Conservation (phyloP, 2,113 vertebrate species). For the Tupaia chinensis region DNA sequence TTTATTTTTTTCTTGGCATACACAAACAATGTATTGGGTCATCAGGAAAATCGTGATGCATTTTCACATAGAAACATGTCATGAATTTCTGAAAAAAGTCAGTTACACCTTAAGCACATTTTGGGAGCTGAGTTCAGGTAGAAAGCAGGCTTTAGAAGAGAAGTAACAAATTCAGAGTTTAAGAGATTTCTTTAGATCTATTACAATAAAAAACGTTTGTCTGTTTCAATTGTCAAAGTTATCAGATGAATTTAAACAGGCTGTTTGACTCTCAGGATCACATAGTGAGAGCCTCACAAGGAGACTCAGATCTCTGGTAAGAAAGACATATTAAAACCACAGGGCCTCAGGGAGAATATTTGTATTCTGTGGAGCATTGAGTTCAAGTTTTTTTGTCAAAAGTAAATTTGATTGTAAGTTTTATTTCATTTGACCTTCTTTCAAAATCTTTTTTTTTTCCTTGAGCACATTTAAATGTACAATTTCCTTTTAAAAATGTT, state of each 20-base stretch:
- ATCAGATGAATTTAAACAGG: neutral
- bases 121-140: neutral
- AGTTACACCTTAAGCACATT: neutral
- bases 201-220: neutral
- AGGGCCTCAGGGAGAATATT: neutral
- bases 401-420: neutral
- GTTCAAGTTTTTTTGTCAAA: neutral
- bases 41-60: no score
- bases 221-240: neutral
- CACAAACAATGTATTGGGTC: neutral
- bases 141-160: neutral
- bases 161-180: neutral
- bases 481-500: neutral
- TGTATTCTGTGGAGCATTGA: neutral
- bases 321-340: neutral
- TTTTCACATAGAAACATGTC: no score
- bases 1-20: neutral
- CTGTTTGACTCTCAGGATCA: neutral
- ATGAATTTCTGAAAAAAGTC: neutral
- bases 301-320: neutral
- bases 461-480: neutral
- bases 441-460: neutral
- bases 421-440: neutral
- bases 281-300: neutral
- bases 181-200: neutral